A percentile compares a stretch with the other conserved stretches of the same genome.
These are phyloP conservation scores for Watsonalla binaria DNA, from an alignment of 2,888 invertebrate genomes.

Conservation along the genomic window DNA sequence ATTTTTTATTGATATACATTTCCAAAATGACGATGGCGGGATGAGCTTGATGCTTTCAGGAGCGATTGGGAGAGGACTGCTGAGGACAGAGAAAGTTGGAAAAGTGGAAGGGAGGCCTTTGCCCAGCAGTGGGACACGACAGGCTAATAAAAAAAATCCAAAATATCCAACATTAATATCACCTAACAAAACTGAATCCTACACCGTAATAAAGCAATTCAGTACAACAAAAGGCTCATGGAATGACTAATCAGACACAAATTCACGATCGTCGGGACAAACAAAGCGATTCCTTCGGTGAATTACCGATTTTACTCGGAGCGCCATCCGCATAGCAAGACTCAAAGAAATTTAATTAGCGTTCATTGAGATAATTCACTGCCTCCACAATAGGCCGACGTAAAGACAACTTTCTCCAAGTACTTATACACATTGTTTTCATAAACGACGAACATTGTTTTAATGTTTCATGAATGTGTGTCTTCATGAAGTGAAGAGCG, in stretches of 20 bases:
- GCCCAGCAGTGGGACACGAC: no score
- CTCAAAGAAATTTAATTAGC: slow-evolving; percentile 68
- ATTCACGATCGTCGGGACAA: slow-evolving; percentile 42
- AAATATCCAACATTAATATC: not conserved
- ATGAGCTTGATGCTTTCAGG: no score
- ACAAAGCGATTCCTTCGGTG: slow-evolving; percentile 50
- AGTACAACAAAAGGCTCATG: slow-evolving; percentile 14
- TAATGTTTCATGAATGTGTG: no score
- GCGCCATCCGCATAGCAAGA: slow-evolving; percentile 51
- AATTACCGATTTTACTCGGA: slow-evolving; percentile 45
- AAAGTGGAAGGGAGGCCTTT: no score
- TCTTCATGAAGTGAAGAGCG: no score
- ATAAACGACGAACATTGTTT: not conserved
- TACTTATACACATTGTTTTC: slow-evolving; percentile 26
- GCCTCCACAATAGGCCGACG: slow-evolving; percentile 52
- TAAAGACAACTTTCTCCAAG: slow-evolving; percentile 54
- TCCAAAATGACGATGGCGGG: no score
- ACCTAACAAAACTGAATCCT: not conserved
- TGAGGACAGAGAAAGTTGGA: no score
- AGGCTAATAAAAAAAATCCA: no score
- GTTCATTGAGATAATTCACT: slow-evolving; percentile 67
- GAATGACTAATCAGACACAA: slow-evolving; percentile 25
- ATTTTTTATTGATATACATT: no score
- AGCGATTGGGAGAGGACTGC: no score
- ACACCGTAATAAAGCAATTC: slow-evolving; percentile 12